A percentile compares a stretch with the other conserved stretches of the same genome.
phyloP scores from a whole-genome alignment of 2,888 invertebrate species.

The Drosophila peninsularis region DNA sequence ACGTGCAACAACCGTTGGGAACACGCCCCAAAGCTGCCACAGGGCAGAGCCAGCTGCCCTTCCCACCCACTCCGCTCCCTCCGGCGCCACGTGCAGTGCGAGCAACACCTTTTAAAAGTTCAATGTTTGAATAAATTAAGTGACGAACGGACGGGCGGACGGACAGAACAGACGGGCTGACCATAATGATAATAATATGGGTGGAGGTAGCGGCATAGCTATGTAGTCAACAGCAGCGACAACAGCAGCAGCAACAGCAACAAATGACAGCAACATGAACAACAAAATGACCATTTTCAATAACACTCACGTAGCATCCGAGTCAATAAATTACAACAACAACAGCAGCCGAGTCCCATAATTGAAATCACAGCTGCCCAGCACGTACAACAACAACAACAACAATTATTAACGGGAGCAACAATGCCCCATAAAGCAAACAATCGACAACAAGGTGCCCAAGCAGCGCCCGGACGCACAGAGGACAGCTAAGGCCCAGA shows the following conservation, averaged over 20 bases:
- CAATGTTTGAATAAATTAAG: slow-evolving; percentile 76
- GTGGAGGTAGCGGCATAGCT: slow-evolving; percentile 45
- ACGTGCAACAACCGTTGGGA: slow-evolving; percentile 51
- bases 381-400: slow-evolving; percentile 54
- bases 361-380: slow-evolving; percentile 41
- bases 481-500: slow-evolving; percentile 27
- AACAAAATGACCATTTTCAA: slow-evolving; percentile 74
- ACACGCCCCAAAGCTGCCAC: slow-evolving; percentile 32
- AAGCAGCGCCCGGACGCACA: slow-evolving; percentile 17
- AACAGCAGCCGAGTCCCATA: slow-evolving; percentile 39
- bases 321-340: slow-evolving; percentile 70
- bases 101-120: slow-evolving; percentile 61
- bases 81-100: slow-evolving; percentile 15
- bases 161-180: slow-evolving; percentile 9
- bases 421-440: slow-evolving; percentile 34
- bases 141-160: slow-evolving; percentile 9
- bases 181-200: slow-evolving; percentile 44
- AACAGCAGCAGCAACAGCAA: slow-evolving; percentile 27
- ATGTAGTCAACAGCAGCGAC: slow-evolving; percentile 22
- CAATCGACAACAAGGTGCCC: slow-evolving; percentile 23
- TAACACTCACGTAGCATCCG: slow-evolving; percentile 77
- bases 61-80: neutral
- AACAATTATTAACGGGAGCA: slow-evolving; percentile 57
- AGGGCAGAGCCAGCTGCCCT: slow-evolving; percentile 2
- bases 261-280: slow-evolving; percentile 43